Percentiles rank a stretch among this genome's conserved stretches.
phyloP scores from a whole-genome alignment of 2,113 vertebrate genomes.

The Lasiurus borealis region DNA sequence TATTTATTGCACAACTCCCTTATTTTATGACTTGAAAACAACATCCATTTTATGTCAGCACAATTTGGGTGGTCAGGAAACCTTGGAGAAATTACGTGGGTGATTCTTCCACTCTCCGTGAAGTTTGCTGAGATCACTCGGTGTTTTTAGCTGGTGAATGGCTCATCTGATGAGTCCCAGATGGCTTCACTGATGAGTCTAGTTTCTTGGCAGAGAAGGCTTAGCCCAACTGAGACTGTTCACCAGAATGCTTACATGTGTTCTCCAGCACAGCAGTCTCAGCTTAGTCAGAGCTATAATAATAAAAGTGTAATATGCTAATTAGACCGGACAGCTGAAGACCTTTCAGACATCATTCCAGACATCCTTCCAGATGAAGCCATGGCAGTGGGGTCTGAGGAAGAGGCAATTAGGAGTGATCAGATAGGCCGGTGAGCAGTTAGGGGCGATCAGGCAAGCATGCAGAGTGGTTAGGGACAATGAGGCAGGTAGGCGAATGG shows the following conservation, averaged over 20 bases:
- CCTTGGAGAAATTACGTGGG: background rate
- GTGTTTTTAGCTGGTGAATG: background rate
- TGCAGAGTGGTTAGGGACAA: too few relatives aligned
- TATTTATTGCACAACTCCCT: background rate
- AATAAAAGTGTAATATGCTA: too few relatives aligned
- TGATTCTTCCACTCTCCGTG: background rate
- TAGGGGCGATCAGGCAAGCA: too few relatives aligned
- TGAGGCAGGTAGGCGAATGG: too few relatives aligned
- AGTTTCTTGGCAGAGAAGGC: background rate
- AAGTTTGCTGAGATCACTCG: background rate
- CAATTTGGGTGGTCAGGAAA: background rate
- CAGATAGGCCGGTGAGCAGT: too few relatives aligned
- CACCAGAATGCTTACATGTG: background rate
- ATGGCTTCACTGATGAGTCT: background rate
- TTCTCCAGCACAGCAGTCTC: background rate
- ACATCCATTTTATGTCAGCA: background rate
- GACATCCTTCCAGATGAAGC: too few relatives aligned
- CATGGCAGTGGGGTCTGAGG: too few relatives aligned
- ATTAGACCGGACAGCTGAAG: too few relatives aligned
- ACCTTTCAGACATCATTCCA: too few relatives aligned
- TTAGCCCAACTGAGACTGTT: background rate
- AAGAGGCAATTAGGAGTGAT: too few relatives aligned
- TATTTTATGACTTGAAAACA: background rate
- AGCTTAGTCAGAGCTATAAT: background rate
- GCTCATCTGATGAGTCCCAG: background rate